Percentiles rank a stretch among this genome's conserved stretches.
phyloP scores from a whole-genome alignment of 2,797 vertebrate species.

The Mus spretus region DNA sequence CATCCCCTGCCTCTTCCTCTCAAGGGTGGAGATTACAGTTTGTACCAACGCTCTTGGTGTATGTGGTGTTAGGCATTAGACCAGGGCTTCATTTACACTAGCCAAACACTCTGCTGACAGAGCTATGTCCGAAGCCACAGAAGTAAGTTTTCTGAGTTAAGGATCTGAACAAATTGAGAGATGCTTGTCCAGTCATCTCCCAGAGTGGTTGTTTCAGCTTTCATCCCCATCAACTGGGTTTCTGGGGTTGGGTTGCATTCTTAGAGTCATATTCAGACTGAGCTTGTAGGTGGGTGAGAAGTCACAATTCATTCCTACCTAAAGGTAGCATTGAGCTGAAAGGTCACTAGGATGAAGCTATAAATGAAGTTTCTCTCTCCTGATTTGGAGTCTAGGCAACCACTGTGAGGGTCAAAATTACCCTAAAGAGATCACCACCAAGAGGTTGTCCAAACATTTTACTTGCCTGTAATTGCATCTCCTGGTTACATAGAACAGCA shows the following conservation, averaged over 20 bases:
- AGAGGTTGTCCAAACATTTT: conserved; percentile 48
- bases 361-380: conserved; percentile 44
- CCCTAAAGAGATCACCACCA: conserved; percentile 8
- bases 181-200: background rate
- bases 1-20: background rate
- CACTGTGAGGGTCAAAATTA: conserved; percentile 47
- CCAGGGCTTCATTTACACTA: background rate
- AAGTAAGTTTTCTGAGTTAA: conserved; percentile 26
- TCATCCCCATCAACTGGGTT: fast-evolving
- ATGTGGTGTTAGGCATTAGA: no score
- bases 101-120: background rate
- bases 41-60: background rate
- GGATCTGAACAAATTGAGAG: background rate
- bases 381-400: conserved; percentile 53
- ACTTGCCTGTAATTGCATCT: conserved; percentile 65
- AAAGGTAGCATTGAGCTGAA: conserved; percentile 4
- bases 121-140: background rate
- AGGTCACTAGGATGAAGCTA: background rate
- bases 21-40: background rate
- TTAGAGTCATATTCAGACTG: background rate
- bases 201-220: background rate
- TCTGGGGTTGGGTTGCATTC: background rate
- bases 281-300: background rate
- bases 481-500: conserved; percentile 17
- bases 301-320: background rate